Percentiles rank a stretch among this genome's conserved stretches.
Evolutionary conservation across 2,113 vertebrate genomes (phyloP).

Genomic region (Sapajus apella): DNA sequence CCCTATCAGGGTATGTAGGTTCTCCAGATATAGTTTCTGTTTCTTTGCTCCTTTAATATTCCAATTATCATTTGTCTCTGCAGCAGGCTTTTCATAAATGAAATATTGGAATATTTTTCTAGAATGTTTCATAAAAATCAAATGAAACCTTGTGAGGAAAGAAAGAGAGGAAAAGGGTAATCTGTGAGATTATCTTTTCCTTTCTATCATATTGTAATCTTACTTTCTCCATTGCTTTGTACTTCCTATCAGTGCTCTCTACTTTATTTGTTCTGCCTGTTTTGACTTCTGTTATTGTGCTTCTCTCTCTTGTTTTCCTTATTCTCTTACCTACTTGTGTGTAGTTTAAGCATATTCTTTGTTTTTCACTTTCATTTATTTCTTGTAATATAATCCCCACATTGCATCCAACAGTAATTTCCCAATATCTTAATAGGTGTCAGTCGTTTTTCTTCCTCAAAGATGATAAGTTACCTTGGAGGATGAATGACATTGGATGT

Average conservation of each 20-base stretch:
- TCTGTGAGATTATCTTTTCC: neutral
- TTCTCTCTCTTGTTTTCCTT: neutral
- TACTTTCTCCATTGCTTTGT: neutral
- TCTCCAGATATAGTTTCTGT: slow-evolving; percentile 24
- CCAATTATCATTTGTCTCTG: neutral
- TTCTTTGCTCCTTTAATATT: neutral
- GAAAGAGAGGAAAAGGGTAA: neutral
- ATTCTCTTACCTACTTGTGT: neutral
- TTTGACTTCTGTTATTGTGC: neutral
- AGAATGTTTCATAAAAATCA: slow-evolving; percentile 18
- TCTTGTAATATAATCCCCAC: neutral
- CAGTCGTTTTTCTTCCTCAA: neutral
- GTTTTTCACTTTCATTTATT: slow-evolving; percentile 18
- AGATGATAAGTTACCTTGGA: neutral
- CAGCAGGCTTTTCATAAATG: slow-evolving; percentile 22
- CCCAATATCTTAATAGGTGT: neutral
- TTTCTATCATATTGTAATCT: neutral
- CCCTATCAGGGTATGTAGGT: neutral
- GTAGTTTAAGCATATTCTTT: neutral
- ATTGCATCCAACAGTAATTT: neutral
- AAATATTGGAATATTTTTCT: slow-evolving; percentile 35
- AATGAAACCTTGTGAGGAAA: neutral
- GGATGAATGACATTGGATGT: neutral
- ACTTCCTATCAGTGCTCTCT: neutral
- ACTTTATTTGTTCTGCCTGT: neutral